These are phyloP conservation scores for Achlya flavicornis DNA, from an alignment of 2,888 invertebrate species.

Conservation along the genomic window DNA sequence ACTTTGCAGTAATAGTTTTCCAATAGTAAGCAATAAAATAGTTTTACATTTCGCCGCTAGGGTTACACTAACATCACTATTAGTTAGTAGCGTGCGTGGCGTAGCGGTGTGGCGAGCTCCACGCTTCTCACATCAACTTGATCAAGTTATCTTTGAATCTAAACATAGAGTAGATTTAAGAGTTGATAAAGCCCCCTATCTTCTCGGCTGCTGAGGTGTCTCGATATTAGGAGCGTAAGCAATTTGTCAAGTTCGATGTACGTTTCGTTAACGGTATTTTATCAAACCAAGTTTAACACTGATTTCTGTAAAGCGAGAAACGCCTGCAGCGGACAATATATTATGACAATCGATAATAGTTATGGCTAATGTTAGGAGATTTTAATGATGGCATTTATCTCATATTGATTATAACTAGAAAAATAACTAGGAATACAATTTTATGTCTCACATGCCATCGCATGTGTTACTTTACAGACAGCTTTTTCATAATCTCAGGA, in stretches of 20 bases:
- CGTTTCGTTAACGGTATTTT: constrained; percentile 73
- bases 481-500: too few species aligned
- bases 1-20: neutral
- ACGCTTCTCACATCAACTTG: constrained; percentile 63
- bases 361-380: neutral
- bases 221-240: constrained; percentile 80
- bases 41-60: constrained; percentile 41
- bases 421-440: too few species aligned
- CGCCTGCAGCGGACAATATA: constrained; percentile 43
- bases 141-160: constrained; percentile 78
- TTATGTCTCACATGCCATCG: too few species aligned
- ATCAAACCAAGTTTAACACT: constrained; percentile 42
- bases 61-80: constrained; percentile 52
- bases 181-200: constrained; percentile 60
- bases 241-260: constrained; percentile 80
- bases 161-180: constrained; percentile 71
- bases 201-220: constrained; percentile 72
- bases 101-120: constrained; percentile 34
- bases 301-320: constrained; percentile 46
- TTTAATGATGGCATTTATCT: neutral
- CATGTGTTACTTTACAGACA: too few species aligned
- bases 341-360: constrained; percentile 17
- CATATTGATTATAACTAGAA: too few species aligned
- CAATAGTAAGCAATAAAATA: constrained; percentile 22
- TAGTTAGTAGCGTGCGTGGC: constrained; percentile 24